Conservation (phyloP, 2,888 invertebrate species). For the Hirudinaria manillensis region DNA sequence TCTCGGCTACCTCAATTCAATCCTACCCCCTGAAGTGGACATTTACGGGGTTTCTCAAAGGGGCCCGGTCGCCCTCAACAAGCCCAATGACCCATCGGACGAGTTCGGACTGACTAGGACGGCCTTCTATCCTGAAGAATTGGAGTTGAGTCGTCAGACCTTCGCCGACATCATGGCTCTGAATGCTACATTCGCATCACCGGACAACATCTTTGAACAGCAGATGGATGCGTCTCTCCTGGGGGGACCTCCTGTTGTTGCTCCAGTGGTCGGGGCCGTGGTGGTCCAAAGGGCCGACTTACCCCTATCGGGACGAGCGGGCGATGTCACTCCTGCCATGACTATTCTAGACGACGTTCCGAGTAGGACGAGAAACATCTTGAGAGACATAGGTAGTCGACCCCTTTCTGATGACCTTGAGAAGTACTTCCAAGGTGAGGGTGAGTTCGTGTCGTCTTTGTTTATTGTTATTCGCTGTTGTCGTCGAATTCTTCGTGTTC, state of each 20-base stretch:
- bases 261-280: not conserved
- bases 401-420: slow-evolving; percentile 42
- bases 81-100: not conserved
- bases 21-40: not conserved
- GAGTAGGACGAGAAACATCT: slow-evolving; percentile 57
- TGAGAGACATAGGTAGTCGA: slow-evolving; percentile 45
- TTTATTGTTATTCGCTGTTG: too few species aligned
- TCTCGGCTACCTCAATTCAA: slow-evolving; percentile 27
- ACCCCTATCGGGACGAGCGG: not conserved
- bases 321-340: slow-evolving; percentile 57
- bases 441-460: slow-evolving; percentile 22
- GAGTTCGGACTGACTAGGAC: not conserved
- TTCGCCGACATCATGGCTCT: slow-evolving; percentile 17
- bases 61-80: not conserved
- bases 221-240: not conserved
- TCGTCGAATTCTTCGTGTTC: not conserved
- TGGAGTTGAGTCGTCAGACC: slow-evolving; percentile 20
- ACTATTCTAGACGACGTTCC: slow-evolving; percentile 61
- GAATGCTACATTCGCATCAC: not conserved
- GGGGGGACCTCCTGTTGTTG: not conserved
- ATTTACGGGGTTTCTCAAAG: not conserved
- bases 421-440: slow-evolving; percentile 40
- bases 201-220: not conserved
- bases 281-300: not conserved
- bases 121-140: slow-evolving; percentile 1